Evolutionary conservation across 1,140 invertebrate species (phyloP).

Genomic region (Thereuonema tuberculata): DNA sequence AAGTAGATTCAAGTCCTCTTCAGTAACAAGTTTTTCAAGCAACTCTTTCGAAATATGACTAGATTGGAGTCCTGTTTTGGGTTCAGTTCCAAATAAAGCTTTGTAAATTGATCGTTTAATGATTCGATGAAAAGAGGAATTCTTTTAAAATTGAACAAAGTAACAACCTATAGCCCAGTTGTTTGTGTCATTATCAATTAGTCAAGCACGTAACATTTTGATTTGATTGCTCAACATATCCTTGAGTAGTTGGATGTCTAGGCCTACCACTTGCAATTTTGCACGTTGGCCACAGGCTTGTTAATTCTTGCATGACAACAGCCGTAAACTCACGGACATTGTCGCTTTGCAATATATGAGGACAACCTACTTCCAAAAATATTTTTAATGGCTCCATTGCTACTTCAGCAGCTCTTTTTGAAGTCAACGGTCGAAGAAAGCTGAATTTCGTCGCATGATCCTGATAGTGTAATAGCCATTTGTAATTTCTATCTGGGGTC

Average conservation of each 20-base stretch:
- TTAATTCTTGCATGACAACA: constrained; percentile 25
- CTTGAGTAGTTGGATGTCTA: constrained; percentile 22
- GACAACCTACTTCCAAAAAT: constrained; percentile 22
- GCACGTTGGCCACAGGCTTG: constrained; percentile 20
- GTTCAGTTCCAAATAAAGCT: constrained; percentile 20
- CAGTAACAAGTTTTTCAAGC: background rate
- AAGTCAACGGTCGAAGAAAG: background rate
- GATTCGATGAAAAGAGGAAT: constrained; percentile 20
- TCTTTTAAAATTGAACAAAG: constrained; percentile 13
- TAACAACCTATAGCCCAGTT: background rate
- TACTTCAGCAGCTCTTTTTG: constrained; percentile 13
- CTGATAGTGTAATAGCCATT: background rate
- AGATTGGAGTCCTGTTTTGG: background rate
- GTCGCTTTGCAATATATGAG: constrained; percentile 20
- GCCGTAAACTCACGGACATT: constrained; percentile 20
- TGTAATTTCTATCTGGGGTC: background rate
- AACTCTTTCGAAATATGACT: background rate
- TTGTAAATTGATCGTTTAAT: constrained; percentile 19
- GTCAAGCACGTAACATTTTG: background rate
- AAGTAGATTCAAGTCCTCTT: constrained; percentile 1
- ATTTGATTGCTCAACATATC: constrained; percentile 21
- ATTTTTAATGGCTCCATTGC: constrained; percentile 21
- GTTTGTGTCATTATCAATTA: background rate
- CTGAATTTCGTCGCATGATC: background rate
- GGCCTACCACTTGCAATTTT: constrained; percentile 18